Conservation (phyloP, 2,888 invertebrate species). For the Amiota communis region DNA sequence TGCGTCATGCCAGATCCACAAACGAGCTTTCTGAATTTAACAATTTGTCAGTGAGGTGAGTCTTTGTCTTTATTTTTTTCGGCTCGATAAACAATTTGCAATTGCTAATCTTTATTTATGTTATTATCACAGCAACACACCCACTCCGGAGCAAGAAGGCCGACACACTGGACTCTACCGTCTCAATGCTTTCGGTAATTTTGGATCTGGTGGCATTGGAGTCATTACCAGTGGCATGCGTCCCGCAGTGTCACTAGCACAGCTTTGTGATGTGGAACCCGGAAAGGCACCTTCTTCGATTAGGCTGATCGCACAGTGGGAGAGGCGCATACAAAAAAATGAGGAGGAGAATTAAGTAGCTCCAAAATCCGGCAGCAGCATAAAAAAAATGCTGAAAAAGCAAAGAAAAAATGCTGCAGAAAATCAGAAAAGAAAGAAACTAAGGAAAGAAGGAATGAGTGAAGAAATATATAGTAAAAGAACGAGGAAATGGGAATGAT, state of each 20-base stretch:
- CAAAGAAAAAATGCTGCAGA: background rate
- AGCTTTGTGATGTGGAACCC: constrained; percentile 79
- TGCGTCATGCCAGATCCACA: constrained; percentile 80
- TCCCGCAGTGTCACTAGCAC: constrained; percentile 80
- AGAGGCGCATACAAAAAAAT: constrained; percentile 81
- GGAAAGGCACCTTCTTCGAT: constrained; percentile 82
- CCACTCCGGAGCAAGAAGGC: constrained; percentile 57
- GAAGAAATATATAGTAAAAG: no score
- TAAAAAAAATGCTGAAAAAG: constrained; percentile 53
- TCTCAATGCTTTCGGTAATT: constrained; percentile 21
- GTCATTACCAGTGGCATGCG: constrained; percentile 72
- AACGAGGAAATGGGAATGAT: no score
- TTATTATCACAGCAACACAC: constrained; percentile 56
- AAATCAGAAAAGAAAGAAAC: background rate
- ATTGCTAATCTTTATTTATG: background rate
- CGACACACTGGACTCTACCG: no score
- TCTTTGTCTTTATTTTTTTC: background rate
- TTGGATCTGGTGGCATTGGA: constrained; percentile 35
- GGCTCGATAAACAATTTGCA: background rate
- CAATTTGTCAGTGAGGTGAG: constrained; percentile 70
- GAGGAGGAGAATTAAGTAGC: constrained; percentile 32
- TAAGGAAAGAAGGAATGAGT: background rate
- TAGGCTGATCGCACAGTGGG: constrained; percentile 86
- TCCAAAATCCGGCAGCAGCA: constrained; percentile 55
- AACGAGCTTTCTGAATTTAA: constrained; percentile 74